Conservation (phyloP, 2,113 vertebrate genomes). For the Rhabdornis inornatus region DNA sequence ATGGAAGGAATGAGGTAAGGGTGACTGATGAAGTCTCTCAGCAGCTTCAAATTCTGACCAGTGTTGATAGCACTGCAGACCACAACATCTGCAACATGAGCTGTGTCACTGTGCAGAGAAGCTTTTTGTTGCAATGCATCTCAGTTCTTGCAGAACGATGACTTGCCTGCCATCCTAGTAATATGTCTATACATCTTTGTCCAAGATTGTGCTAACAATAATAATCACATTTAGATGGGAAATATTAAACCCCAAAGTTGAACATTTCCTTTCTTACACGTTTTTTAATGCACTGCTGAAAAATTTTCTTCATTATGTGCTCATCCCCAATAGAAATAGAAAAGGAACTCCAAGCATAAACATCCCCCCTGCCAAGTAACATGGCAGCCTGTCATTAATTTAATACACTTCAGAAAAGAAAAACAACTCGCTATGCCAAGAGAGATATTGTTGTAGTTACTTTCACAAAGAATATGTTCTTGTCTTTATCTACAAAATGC, state of each 20-base stretch:
- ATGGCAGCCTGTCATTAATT: neutral
- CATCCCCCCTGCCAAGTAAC: neutral
- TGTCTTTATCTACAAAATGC: neutral
- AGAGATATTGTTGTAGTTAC: neutral
- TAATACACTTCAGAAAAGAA: neutral
- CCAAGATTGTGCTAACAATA: neutral
- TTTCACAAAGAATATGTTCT: neutral
- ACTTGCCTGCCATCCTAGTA: neutral
- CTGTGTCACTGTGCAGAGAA: neutral
- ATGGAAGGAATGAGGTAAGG: slow-evolving; percentile 61
- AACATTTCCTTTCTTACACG: neutral
- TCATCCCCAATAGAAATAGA: neutral
- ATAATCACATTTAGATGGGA: neutral
- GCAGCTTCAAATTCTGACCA: slow-evolving; percentile 54
- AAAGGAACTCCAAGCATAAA: neutral
- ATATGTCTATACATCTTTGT: neutral
- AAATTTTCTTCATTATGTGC: neutral
- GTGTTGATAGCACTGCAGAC: slow-evolving; percentile 46
- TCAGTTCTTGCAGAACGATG: neutral
- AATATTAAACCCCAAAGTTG: neutral
- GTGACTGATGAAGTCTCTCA: slow-evolving; percentile 59
- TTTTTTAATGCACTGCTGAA: neutral
- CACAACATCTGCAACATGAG: slow-evolving; percentile 34
- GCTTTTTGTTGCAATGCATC: neutral
- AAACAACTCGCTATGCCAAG: neutral